Base-by-base conservation (phyloP, 2,888 invertebrate species). In the Digitonthophagus gazella region DNA sequence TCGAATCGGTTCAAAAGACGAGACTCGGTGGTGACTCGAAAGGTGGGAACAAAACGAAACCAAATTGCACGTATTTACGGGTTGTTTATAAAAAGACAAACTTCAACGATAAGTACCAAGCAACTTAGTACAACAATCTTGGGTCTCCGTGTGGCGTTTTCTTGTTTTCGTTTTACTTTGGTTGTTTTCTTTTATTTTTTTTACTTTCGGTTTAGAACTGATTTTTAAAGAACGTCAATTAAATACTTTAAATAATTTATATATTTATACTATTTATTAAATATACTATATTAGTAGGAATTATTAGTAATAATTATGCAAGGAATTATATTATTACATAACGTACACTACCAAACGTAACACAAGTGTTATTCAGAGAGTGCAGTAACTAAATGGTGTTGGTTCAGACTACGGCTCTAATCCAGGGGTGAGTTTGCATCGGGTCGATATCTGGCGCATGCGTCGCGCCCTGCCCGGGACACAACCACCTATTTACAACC, bases 311-410 rank as follows among this genome's bases (percentile, higher is more conserved):
- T 82, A 83, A 83, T 82, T 83, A 83, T 83, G 82, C 83, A 83
- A 83, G 83, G 82, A 83, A 83, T 83, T 81, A 83, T 83, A 83
- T 83, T 83, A 83, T 83, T 83, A 84, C 83, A 84, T 84, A 84
- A 84, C 84, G 84, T 84, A 84, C 84, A 84, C 84, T 85, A 85
- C 85, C 84, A 85, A 86, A 86, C 85, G 85, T 85, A 86, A 86
- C 86, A 86, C 86, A 86, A 86, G 85, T 86, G 85, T 85, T 85
- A 85, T 85, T 84, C 84, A 85, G 84, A 85, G 85, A 85, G 86
- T 86, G 85, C 86, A 85, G 85, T 85, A 86, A 86, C 86, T 86
- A 86, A 86, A 86, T 87, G 86, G 84, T 84, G 83, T 82, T 82
- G 83, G 82, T 81, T 82, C 80, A 83, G 81, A 65, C 80, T 79